Evolutionary conservation across 2,888 invertebrate species (phyloP), one percentile per base, ranked within the genome.

Genomic region (Agrotis segetum): DNA sequence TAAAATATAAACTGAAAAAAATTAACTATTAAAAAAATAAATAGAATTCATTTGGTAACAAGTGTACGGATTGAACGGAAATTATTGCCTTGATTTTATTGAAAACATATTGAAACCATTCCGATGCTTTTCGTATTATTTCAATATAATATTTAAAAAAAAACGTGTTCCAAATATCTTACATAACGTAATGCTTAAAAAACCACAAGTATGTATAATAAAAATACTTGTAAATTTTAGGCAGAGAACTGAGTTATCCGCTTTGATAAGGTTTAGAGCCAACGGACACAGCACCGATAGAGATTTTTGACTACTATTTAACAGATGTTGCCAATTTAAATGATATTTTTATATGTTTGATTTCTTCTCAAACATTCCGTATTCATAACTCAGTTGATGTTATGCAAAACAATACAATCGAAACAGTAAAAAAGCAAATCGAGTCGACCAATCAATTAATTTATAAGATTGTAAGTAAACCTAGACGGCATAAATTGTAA

Each of bases 401-500:
- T 19, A 64, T 61, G 72, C 47, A 73, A 74, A 83, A 69, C 59
- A 59, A 77, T 67, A 70, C 84, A 85, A 82, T 62, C 55, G 74
- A 84, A 84, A 82, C 84, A 83, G 81, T 79, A 72, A 76, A 77
- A 79, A 67, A 72, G 65, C 55, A 73, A 79, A 74, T 78, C 40
- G 62, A 79, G 76, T 55, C 63, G 21, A 73, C 78, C 83, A 88
- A 88, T 85, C 87, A 89, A 88, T 87, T 86, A 87, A 81, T 84
- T 80, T 77, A 84, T 75, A 81, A 76, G 77, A 87, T 87, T 87
- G 83, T 80, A 82, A 83, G 78, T 74, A 85, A 88, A 88, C 85
- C 67, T 71, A 69, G 70, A 68, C 56, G 34, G 81, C 77, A 86
- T 85, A 77, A 84, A 85, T 75, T 78, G 81, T 83, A 71, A 80